Percentiles rank a stretch among this genome's conserved stretches.
Evolutionary conservation across 2,797 vertebrate genomes (phyloP).

Genomic region (Neopelma chrysocephalum): DNA sequence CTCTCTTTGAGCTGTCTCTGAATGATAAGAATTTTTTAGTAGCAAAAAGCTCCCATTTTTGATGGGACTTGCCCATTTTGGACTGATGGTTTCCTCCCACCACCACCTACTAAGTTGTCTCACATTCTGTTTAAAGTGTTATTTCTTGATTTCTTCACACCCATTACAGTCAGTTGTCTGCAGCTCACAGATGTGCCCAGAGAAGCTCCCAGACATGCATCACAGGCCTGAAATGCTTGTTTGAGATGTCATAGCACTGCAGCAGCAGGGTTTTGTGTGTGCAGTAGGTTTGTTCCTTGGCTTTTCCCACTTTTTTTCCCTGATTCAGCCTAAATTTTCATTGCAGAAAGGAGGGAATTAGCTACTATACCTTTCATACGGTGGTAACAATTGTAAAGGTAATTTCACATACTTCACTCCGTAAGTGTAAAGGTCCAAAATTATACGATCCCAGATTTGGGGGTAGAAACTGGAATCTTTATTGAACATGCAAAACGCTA

Average conservation of each 20-base stretch:
- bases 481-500: no score
- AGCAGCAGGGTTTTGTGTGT: slow-evolving; percentile 79
- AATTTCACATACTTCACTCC: background rate
- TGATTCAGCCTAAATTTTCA: slow-evolving; percentile 68
- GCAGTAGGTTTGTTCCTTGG: slow-evolving; percentile 81
- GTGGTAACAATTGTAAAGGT: background rate
- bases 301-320: slow-evolving; percentile 75
- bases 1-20: background rate
- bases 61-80: slow-evolving; percentile 48
- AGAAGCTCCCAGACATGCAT: slow-evolving; percentile 82
- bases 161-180: slow-evolving; percentile 79
- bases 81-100: slow-evolving; percentile 59
- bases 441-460: no score
- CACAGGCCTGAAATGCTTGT: slow-evolving; percentile 80
- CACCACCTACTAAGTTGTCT: slow-evolving; percentile 73
- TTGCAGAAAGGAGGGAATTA: slow-evolving; percentile 9
- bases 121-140: slow-evolving; percentile 80
- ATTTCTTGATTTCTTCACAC: slow-evolving; percentile 83
- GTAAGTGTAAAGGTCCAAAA: no score
- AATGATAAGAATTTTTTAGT: background rate
- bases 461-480: no score
- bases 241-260: slow-evolving; percentile 81
- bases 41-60: slow-evolving; percentile 32
- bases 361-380: background rate
- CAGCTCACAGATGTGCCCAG: slow-evolving; percentile 78